Evolutionary conservation across 2,888 invertebrate genomes (phyloP).

Genomic region (Cryptus viduatorius): DNA sequence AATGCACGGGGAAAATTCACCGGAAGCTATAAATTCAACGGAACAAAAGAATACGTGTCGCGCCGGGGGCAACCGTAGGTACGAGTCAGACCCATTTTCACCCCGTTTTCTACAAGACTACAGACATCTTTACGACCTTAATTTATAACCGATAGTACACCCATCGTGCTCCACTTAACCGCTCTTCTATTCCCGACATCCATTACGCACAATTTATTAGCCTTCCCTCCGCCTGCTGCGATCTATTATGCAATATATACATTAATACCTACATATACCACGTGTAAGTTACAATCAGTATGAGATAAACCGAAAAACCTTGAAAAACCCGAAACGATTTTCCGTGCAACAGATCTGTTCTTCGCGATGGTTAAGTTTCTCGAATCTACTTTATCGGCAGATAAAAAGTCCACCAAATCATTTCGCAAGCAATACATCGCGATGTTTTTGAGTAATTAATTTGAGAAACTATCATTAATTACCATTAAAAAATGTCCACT

Average conservation of each 20-base stretch:
- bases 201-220: slow-evolving; percentile 62
- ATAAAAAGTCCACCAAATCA: too few relatives aligned
- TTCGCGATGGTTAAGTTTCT: too few relatives aligned
- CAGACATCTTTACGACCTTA: slow-evolving; percentile 82
- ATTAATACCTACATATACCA: background rate
- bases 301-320: too few relatives aligned
- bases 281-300: background rate
- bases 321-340: too few relatives aligned
- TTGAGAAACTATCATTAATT: too few relatives aligned
- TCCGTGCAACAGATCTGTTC: too few relatives aligned
- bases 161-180: slow-evolving; percentile 67
- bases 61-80: slow-evolving; percentile 56
- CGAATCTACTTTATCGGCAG: too few relatives aligned
- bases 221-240: slow-evolving; percentile 17
- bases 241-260: background rate
- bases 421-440: too few relatives aligned
- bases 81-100: slow-evolving; percentile 80
- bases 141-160: slow-evolving; percentile 79
- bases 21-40: slow-evolving; percentile 65
- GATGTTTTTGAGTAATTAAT: too few relatives aligned
- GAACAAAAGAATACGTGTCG: slow-evolving; percentile 65
- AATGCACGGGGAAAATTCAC: slow-evolving; percentile 46
- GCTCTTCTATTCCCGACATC: slow-evolving; percentile 37
- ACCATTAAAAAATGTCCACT: too few relatives aligned
- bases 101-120: slow-evolving; percentile 83